Evolutionary conservation across 2,888 invertebrate species (phyloP).

Genomic region (Frankliniella fusca): DNA sequence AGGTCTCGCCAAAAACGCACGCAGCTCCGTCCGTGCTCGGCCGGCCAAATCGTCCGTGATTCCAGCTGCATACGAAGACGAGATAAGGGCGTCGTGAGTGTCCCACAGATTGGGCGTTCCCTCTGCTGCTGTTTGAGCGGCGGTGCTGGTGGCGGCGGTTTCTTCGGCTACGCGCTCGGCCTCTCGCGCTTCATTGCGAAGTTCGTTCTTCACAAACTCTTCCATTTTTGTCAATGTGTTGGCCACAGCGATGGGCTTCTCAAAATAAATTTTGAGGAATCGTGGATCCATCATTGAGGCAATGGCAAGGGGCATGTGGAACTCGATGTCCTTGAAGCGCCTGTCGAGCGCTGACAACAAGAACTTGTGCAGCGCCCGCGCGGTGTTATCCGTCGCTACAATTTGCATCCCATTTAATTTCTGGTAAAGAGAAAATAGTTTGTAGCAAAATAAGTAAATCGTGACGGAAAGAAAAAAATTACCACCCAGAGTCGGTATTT

Average conservation of each 20-base stretch:
- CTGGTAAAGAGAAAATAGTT: too few species aligned
- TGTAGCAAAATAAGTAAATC: too few species aligned
- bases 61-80: background rate
- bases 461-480: too few species aligned
- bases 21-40: background rate
- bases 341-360: too few species aligned
- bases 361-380: too few species aligned
- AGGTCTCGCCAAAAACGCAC: background rate
- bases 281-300: conserved; percentile 42
- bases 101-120: background rate
- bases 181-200: too few species aligned
- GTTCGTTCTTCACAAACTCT: conserved; percentile 33
- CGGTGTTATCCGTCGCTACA: too few species aligned
- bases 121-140: background rate
- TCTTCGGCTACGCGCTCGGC: too few species aligned
- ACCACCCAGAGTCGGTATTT: too few species aligned
- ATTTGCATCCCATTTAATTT: too few species aligned
- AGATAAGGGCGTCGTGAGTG: background rate
- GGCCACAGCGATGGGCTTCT: conserved; percentile 38
- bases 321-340: conserved; percentile 35
- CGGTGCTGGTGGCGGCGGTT: background rate
- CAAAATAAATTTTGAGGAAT: conserved; percentile 42
- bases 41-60: background rate
- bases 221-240: conserved; percentile 35
- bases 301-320: conserved; percentile 39